Conservation (phyloP, 2,113 vertebrate genomes). For the Callocephalon fimbriatum region DNA sequence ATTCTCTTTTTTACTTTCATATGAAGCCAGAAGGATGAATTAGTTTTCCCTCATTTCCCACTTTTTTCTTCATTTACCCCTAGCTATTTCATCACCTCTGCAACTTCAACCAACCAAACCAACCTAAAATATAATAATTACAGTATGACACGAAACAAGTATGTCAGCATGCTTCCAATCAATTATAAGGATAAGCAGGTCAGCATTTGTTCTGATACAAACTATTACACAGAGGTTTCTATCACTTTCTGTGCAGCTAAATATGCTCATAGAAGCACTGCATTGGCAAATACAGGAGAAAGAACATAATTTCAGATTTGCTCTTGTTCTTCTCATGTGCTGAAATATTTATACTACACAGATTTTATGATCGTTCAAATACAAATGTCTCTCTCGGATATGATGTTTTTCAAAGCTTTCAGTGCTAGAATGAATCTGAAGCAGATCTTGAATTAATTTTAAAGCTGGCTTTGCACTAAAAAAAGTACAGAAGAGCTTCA, state of each 20-base stretch:
- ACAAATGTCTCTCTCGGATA: background rate
- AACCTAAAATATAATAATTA: background rate
- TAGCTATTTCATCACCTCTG: background rate
- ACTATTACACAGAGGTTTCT: background rate
- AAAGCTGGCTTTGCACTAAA: slow-evolving; percentile 9
- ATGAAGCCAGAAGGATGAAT: background rate
- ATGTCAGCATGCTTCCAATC: background rate
- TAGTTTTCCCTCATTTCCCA: background rate
- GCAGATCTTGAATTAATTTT: slow-evolving; percentile 39
- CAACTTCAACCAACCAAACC: background rate
- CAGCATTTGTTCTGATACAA: background rate
- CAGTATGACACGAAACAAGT: background rate
- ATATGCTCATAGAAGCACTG: background rate
- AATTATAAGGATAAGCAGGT: background rate
- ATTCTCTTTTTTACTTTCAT: background rate
- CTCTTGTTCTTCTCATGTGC: background rate
- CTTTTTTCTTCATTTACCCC: background rate
- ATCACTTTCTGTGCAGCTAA: background rate
- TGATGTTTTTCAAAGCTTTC: slow-evolving; percentile 17
- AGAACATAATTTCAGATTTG: slow-evolving; percentile 3
- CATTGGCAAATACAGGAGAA: background rate
- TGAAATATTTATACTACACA: slow-evolving; percentile 51
- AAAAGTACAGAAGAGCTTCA: background rate
- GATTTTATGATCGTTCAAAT: slow-evolving; percentile 17
- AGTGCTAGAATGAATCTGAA: background rate